Conservation (phyloP, 2,888 invertebrate genomes). For the Steinernema carpocapsae region DNA sequence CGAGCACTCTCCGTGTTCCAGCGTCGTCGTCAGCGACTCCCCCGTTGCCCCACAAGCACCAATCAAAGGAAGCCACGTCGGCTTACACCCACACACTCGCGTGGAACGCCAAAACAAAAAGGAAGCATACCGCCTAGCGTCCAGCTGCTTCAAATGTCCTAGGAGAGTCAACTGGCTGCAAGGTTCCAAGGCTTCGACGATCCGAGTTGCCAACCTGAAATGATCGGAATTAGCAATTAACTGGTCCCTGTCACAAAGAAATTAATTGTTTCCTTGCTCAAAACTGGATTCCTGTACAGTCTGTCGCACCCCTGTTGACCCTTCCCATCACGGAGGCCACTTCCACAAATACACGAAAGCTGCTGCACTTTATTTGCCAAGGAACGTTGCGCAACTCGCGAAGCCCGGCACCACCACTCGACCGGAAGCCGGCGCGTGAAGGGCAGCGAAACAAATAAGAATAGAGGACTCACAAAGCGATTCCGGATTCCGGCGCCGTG, state of each 20-base stretch:
- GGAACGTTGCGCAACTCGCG: constrained; percentile 9
- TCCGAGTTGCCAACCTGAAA: not conserved
- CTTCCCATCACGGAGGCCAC: too few relatives aligned
- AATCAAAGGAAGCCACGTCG: not conserved
- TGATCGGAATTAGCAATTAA: not conserved
- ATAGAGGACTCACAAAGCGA: not conserved
- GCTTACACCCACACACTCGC: not conserved
- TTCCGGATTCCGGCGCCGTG: not conserved
- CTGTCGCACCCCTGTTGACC: too few relatives aligned
- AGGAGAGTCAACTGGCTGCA: not conserved
- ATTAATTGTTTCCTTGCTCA: too few relatives aligned
- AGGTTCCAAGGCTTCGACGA: not conserved
- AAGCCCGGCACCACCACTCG: constrained; percentile 18
- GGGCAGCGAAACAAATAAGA: not conserved
- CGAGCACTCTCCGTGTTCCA: not conserved
- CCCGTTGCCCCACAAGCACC: not conserved
- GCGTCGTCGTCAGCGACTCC: not conserved
- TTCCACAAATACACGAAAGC: constrained; percentile 7
- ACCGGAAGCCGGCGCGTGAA: constrained; percentile 3
- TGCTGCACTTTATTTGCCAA: constrained; percentile 16
- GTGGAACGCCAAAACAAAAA: not conserved
- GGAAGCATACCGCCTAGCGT: not conserved
- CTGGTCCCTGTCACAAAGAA: not conserved
- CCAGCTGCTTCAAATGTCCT: not conserved
- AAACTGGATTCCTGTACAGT: too few relatives aligned